These are phyloP conservation scores for Aphelenchoides fujianensis DNA, from an alignment of 1,140 invertebrate genomes.

Conservation along the genomic window DNA sequence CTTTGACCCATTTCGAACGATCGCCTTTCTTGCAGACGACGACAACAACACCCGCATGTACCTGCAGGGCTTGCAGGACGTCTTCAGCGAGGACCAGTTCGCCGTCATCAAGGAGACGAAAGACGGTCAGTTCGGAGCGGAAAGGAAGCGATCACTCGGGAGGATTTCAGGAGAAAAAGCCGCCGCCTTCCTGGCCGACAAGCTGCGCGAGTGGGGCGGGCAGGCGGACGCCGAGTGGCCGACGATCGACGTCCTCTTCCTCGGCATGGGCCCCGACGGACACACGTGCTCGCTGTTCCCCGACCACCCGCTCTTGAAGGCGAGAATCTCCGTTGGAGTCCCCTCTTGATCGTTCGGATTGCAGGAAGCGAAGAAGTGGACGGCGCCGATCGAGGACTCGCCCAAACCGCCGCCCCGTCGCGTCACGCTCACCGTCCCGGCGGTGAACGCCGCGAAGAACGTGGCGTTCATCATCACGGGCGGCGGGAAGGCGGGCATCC, in stretches of 20 bases:
- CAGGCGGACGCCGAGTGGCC: background rate
- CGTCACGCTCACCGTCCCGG: constrained; percentile 86
- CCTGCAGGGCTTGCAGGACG: constrained; percentile 33
- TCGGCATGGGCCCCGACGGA: constrained; percentile 70
- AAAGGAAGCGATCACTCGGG: too few species aligned
- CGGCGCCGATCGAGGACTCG: constrained; percentile 82
- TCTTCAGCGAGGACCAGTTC: constrained; percentile 35
- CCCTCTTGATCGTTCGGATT: constrained; percentile 22
- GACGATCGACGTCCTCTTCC: background rate
- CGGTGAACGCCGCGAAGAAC: constrained; percentile 80
- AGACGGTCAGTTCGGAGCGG: constrained; percentile 33
- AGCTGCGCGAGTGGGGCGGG: background rate
- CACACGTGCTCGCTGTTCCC: constrained; percentile 98
- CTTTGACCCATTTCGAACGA: too few species aligned
- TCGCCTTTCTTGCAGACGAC: too few species aligned
- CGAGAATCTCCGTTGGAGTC: constrained; percentile 31
- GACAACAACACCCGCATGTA: constrained; percentile 54
- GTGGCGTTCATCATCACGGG: constrained; percentile 82
- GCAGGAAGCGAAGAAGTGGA: constrained; percentile 66
- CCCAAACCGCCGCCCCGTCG: constrained; percentile 88
- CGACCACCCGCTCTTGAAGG: constrained; percentile 73
- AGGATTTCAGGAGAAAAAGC: constrained; percentile 2
- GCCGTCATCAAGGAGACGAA: constrained; percentile 33
- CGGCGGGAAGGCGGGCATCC: constrained; percentile 78
- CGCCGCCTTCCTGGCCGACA: background rate